phyloP scores from a whole-genome alignment of 2,797 vertebrate species.

The Phrynocephalus guinanensis region DNA sequence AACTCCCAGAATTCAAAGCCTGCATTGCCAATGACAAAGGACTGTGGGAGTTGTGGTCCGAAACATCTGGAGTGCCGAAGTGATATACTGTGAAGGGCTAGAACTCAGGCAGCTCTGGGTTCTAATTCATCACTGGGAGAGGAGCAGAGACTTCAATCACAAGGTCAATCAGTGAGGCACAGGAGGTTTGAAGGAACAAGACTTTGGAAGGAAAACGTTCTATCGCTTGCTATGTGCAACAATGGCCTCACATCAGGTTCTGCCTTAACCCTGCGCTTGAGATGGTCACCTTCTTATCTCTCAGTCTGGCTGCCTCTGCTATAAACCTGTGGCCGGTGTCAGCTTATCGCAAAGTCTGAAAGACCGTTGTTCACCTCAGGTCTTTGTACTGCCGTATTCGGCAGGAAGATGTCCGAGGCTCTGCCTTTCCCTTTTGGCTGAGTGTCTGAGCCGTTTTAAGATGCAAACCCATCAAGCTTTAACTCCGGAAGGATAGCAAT shows the following conservation, averaged over 20 bases:
- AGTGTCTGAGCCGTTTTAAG: constrained; percentile 34
- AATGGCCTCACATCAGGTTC: too few species aligned
- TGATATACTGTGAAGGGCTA: too few species aligned
- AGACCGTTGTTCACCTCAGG: constrained; percentile 6
- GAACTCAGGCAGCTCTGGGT: too few species aligned
- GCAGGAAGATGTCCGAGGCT: constrained; percentile 40
- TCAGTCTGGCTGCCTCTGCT: not conserved
- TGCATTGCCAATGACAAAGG: too few species aligned
- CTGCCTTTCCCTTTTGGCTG: constrained; percentile 55
- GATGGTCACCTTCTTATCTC: not conserved
- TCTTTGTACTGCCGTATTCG: constrained; percentile 24
- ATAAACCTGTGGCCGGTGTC: too few species aligned
- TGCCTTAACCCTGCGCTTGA: not conserved
- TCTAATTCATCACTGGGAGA: too few species aligned
- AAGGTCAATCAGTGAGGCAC: not conserved
- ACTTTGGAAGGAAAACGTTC: not conserved
- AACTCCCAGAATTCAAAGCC: too few species aligned
- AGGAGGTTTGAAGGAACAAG: not conserved
- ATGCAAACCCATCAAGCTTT: constrained; percentile 38
- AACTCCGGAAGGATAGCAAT: constrained; percentile 41
- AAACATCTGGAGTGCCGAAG: too few species aligned
- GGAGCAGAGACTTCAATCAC: too few species aligned
- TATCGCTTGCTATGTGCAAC: too few species aligned
- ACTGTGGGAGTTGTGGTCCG: too few species aligned
- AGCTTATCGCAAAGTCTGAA: not conserved